phyloP scores from a whole-genome alignment of 2,888 invertebrate genomes.

The Nomada flava region DNA sequence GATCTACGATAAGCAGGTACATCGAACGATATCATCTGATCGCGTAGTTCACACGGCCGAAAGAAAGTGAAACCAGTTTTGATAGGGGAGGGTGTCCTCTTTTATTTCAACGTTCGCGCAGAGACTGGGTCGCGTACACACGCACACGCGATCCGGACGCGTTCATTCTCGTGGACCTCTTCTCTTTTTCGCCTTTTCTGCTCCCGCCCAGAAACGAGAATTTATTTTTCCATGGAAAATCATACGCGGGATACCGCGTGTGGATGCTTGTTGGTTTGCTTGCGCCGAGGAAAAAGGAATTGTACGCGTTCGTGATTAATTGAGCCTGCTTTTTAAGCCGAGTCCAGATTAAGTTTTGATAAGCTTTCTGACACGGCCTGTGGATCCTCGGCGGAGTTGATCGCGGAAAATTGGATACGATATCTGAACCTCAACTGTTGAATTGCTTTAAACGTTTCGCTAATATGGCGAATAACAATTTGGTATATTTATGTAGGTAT shows the following conservation, averaged over 20 bases:
- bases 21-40: constrained; percentile 60
- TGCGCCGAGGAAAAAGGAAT: neutral
- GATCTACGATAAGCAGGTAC: constrained; percentile 68
- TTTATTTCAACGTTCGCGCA: constrained; percentile 48
- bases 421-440: no score
- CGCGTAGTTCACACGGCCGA: constrained; percentile 58
- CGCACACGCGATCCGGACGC: constrained; percentile 29
- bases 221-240: constrained; percentile 38
- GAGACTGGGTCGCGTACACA: constrained; percentile 18
- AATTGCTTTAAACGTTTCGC: no score
- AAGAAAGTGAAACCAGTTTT: constrained; percentile 70
- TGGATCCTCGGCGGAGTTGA: neutral
- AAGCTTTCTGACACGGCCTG: neutral
- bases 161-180: constrained; percentile 32
- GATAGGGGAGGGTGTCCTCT: constrained; percentile 42
- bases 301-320: constrained; percentile 20
- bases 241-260: neutral
- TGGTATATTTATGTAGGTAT: no score
- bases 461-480: no score
- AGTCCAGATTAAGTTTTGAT: constrained; percentile 24
- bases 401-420: neutral
- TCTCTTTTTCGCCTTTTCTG: constrained; percentile 9
- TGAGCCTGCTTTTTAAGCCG: constrained; percentile 3
- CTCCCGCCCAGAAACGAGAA: constrained; percentile 10
- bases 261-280: neutral